Evolutionary conservation across 2,888 invertebrate genomes (phyloP).

Genomic region (Glyphotaelius pellucidus): DNA sequence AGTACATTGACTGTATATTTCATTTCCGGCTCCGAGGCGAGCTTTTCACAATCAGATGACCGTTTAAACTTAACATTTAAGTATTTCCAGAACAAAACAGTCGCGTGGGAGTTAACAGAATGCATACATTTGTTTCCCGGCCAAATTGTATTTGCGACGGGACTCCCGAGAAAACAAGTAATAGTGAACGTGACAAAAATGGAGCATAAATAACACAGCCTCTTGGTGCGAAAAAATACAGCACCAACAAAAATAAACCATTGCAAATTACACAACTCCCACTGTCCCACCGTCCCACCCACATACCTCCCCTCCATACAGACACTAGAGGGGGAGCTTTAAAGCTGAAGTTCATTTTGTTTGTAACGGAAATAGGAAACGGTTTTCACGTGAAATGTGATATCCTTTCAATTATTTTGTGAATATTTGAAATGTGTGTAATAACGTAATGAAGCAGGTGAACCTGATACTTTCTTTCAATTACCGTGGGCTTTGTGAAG

Average conservation of each 20-base stretch:
- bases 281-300: neutral
- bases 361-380: slow-evolving; percentile 23
- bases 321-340: neutral
- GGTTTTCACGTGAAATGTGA: neutral
- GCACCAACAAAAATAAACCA: slow-evolving; percentile 26
- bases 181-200: slow-evolving; percentile 37
- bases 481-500: neutral
- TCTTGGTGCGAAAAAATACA: slow-evolving; percentile 31
- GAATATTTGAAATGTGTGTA: slow-evolving; percentile 19
- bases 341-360: slow-evolving; percentile 33
- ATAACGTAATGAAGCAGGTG: neutral
- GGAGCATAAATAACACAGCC: slow-evolving; percentile 40
- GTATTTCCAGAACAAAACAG: neutral
- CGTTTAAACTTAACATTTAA: neutral
- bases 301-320: neutral
- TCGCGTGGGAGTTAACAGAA: slow-evolving; percentile 29
- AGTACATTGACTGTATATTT: neutral
- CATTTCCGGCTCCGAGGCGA: neutral
- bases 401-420: slow-evolving; percentile 42
- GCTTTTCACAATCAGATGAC: neutral
- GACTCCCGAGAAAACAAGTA: slow-evolving; percentile 17
- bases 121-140: slow-evolving; percentile 40
- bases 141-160: slow-evolving; percentile 41
- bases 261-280: slow-evolving; percentile 20
- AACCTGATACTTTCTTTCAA: slow-evolving; percentile 10